Evolutionary conservation across 2,888 invertebrate genomes (phyloP), one percentile per base, ranked within the genome.

Genomic region (Zhuqinia jingwanae): DNA sequence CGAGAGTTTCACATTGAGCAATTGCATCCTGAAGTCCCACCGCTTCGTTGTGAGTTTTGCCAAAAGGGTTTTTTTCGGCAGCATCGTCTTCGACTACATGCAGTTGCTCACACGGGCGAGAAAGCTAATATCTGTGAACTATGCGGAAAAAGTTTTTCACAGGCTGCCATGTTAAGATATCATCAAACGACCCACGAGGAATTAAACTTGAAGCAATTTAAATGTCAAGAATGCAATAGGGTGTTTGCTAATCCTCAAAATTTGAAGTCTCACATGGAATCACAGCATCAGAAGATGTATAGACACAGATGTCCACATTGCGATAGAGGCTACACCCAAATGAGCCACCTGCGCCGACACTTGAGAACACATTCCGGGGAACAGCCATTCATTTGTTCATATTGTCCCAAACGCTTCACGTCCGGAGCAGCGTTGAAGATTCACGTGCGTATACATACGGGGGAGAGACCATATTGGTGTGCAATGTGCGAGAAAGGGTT

Each of bases 171-270:
- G 80, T 50, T 89, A 42, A 79, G 87, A 56, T 89, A 89, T 65
- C 89, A 89, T 76, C 89, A 89, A 58, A 89, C 89, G n/a, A 86
- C 85, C 0, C 89, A 89, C 22, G 85, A 87, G 42, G 89, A 89
- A 45, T 53, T 89, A 15, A 58, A 89, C 11, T 50, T 88, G 53
- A 86, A 87, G 36, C 88, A 87, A 17, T 89, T 87, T n/a, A 89
- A 89, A 60, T 89, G 89, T 53, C 63, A 80, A 11, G 63, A 88
- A 17, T 89, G 89, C 25, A 83, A 81, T 17, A 68, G 82, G 53
- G 80, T 84, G 0, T 89, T 89, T 73, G 88, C 89, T 0, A 87
- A 88, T 25, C 89, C 89, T 27, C 87, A 87, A 63, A 89, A 89
- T 81, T 75, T 89, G 0, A 78, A 84, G 50, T 75, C 88, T 11